These are phyloP conservation scores for Dasypogon diadema DNA, from an alignment of 2,888 invertebrate species.

Conservation along the genomic window DNA sequence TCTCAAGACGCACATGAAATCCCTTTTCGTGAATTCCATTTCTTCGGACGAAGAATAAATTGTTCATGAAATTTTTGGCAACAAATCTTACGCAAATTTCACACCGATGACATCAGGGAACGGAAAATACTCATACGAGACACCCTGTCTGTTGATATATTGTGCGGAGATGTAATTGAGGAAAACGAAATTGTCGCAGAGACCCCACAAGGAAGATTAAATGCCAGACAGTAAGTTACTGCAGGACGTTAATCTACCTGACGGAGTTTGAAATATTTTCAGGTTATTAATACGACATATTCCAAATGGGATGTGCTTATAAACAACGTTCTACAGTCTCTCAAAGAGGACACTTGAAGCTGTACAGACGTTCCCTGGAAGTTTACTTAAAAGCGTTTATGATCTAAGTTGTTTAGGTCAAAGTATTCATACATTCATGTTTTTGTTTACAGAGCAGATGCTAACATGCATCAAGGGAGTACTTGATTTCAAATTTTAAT, in stretches of 20 bases:
- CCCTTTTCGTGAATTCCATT: neutral
- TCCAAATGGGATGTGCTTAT: constrained; percentile 22
- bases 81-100: constrained; percentile 50
- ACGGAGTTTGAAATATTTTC: neutral
- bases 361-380: no score
- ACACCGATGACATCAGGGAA: constrained; percentile 46
- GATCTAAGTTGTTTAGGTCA: no score
- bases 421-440: no score
- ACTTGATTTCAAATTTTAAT: no score
- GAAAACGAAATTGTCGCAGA: constrained; percentile 40
- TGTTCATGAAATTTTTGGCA: constrained; percentile 39
- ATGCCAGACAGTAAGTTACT: constrained; percentile 44
- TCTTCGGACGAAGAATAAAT: constrained; percentile 23
- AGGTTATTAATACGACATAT: constrained; percentile 29
- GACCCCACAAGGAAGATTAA: constrained; percentile 26
- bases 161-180: constrained; percentile 44
- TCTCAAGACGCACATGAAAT: constrained; percentile 5
- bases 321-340: neutral
- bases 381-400: no score
- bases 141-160: constrained; percentile 18
- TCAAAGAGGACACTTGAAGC: no score
- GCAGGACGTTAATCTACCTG: constrained; percentile 38
- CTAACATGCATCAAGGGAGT: no score
- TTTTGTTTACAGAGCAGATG: no score
- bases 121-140: constrained; percentile 32